Conservation (phyloP, 92 coral and sea anemone genomes). For the Epizoanthus scotinus region DNA sequence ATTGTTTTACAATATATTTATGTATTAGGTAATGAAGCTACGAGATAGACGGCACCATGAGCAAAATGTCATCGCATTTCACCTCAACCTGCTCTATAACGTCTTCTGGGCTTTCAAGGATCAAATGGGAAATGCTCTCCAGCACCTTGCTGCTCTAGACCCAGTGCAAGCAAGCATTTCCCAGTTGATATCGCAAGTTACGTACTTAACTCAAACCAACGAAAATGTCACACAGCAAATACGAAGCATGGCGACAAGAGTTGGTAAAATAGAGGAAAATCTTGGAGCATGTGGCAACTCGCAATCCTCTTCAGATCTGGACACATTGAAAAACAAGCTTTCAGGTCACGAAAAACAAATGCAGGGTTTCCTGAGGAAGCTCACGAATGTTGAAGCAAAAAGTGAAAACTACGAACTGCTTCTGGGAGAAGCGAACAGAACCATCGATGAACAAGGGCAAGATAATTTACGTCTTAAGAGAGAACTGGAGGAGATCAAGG, state of each 20-base stretch:
- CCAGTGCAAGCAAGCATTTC: constrained; percentile 44
- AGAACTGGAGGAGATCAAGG: constrained; percentile 44
- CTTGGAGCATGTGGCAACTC: constrained; percentile 20
- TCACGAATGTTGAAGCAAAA: constrained; percentile 56
- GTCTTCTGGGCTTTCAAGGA: constrained; percentile 24
- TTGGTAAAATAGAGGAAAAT: constrained; percentile 12
- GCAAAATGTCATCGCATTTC: constrained; percentile 35
- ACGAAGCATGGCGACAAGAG: neutral
- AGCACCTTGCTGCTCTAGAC: constrained; percentile 15
- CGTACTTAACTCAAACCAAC: constrained; percentile 2
- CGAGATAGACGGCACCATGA: constrained; percentile 45
- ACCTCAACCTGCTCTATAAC: constrained; percentile 30
- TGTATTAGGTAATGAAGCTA: constrained; percentile 42
- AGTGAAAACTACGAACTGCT: constrained; percentile 59
- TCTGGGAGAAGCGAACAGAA: constrained; percentile 60
- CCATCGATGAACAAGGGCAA: constrained; percentile 54
- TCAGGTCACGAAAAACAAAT: neutral
- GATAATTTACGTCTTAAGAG: constrained; percentile 38
- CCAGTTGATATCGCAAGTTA: constrained; percentile 47
- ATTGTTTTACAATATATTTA: neutral
- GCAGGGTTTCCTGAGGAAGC: constrained; percentile 41
- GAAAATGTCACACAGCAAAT: neutral
- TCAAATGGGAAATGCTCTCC: constrained; percentile 38
- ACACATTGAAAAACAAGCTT: neutral
- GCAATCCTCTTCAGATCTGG: neutral